These are phyloP conservation scores for Antrozous pallidus DNA, from an alignment of 2,797 vertebrate species.

Conservation along the genomic window DNA sequence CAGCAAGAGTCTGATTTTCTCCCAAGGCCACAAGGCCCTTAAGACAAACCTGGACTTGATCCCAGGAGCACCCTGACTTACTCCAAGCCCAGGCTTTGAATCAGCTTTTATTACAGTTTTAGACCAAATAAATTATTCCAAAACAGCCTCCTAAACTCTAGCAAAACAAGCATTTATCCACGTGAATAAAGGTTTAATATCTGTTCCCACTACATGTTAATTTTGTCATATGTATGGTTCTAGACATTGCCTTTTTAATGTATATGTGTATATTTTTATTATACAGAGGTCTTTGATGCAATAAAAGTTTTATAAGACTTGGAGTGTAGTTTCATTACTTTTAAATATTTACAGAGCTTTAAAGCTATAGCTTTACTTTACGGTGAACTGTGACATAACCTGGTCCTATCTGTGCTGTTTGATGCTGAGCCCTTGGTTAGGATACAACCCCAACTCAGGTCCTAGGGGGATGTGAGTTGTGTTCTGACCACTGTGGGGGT, in stretches of 20 bases:
- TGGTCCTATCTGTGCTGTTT: background rate
- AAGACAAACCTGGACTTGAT: background rate
- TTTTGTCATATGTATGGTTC: background rate
- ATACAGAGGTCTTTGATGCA: background rate
- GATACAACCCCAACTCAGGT: background rate
- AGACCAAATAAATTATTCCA: background rate
- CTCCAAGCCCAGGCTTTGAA: background rate
- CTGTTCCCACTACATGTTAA: background rate
- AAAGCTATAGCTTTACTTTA: background rate
- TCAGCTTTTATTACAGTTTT: background rate
- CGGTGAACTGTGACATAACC: rapidly evolving
- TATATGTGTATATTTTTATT: background rate
- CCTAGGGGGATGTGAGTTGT: rapidly evolving
- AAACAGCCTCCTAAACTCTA: background rate
- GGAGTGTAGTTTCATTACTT: constrained; percentile 28
- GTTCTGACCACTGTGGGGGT: rapidly evolving
- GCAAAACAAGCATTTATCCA: background rate
- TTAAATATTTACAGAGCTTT: constrained; percentile 37
- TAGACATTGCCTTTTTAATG: background rate
- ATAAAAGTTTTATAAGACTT: background rate
- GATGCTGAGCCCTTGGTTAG: background rate
- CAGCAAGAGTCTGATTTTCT: background rate
- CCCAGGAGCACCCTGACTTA: too few species aligned
- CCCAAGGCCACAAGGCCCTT: background rate
- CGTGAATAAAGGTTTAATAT: background rate